A percentile compares a stretch with the other conserved stretches of the same genome.
Conservation (phyloP, 2,113 vertebrate genomes). For the Atlantisia rogersi region DNA sequence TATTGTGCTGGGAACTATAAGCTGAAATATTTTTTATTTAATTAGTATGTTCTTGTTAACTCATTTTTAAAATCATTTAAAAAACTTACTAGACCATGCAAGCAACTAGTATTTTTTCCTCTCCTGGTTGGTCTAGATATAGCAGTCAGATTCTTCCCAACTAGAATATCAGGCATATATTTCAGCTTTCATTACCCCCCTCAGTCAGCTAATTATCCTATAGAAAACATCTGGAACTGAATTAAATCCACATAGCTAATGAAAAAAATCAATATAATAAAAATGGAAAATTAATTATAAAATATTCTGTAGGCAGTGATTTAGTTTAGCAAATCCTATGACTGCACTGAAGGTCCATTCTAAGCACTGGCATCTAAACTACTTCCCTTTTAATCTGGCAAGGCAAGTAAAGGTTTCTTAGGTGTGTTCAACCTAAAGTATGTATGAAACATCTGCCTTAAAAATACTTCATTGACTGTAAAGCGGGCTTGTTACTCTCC, state of each 20-base stretch:
- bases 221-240: not conserved
- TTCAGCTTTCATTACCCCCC: not conserved
- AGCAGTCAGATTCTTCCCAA: not conserved
- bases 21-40: not conserved
- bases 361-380: not conserved
- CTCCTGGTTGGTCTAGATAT: not conserved
- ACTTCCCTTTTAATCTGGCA: not conserved
- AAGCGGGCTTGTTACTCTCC: not conserved
- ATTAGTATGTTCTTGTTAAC: not conserved
- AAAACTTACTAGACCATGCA: not conserved
- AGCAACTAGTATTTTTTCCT: not conserved
- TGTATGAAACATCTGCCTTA: not conserved
- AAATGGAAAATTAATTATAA: not conserved
- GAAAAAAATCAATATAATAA: conserved; percentile 5
- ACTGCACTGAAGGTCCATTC: not conserved
- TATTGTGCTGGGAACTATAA: not conserved
- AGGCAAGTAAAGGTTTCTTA: not conserved
- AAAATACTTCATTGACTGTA: not conserved
- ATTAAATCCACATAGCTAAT: not conserved
- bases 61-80: not conserved
- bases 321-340: not conserved
- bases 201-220: conserved; percentile 11
- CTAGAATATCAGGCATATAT: not conserved
- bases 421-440: not conserved
- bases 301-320: not conserved